Evolutionary conservation across 2,113 vertebrate species (phyloP), one percentile per base, ranked within the genome.

Genomic region (Anarhynchus alexandrinus): DNA sequence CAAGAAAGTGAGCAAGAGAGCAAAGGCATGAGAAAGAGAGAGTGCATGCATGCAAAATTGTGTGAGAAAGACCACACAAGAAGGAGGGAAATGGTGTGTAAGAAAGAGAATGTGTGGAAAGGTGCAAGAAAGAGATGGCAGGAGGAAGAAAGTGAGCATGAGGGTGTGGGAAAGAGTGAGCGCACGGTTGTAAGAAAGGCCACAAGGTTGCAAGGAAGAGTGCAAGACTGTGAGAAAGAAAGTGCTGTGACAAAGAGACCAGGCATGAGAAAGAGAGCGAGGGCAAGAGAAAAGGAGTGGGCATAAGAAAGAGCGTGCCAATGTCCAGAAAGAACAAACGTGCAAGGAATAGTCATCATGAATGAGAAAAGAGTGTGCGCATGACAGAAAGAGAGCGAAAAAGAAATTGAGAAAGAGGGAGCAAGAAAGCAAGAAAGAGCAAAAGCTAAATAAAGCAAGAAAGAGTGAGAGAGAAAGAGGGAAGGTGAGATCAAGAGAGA

Each of bases 21-120:
- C 6, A 36, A 54, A 80, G 11, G 20, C 11, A 5, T 52, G 36
- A 43, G 62, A 71, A 74, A 55, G 67, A 52, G 23, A 26, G 36
- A 21, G 9, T n/a, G 16, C 17, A 32, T 17, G 21, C 2, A 1
- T 2, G 1, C 15, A 51, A 10, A 12, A 32, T 7, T 16, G 11
- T 72, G 36, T 25, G 32, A 32, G 42, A 62, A 70, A 64, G 67
- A n/a, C 17, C 62, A 45, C 29, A 30, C 12, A 38, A 54, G 38
- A 47, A 72, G 36, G 29, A 58, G 32, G 14, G 19, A 71, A 71
- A 54, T n/a, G n/a, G 25, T 40, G 38, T 2, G 2, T 59, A 30
- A 32, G 45, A 59, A 70, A 62, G 26, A 49, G 19, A 65, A 58
- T 58, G 15, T 10, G 7, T 52, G 29, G 52, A 59, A 66, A 73